A percentile compares a stretch with the other conserved stretches of the same genome.
Evolutionary conservation across 2,113 vertebrate genomes (phyloP).

Genomic region (Caretta caretta): DNA sequence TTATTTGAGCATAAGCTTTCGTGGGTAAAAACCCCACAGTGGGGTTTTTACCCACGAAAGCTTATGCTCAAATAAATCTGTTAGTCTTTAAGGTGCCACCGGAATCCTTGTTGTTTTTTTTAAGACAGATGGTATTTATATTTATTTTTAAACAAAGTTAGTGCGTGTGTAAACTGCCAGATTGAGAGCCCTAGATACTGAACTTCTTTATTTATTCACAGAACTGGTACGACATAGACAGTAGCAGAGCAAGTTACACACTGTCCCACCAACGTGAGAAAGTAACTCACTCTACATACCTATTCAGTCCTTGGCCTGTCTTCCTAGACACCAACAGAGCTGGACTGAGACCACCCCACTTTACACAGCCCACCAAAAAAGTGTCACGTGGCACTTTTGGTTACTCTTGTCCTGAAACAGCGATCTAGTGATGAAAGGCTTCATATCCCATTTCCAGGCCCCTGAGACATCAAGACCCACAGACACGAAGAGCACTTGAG

Average conservation of each 20-base stretch:
- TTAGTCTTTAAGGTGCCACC: too few relatives aligned
- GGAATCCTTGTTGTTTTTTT: neutral
- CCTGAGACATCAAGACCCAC: neutral
- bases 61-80: too few relatives aligned
- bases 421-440: neutral
- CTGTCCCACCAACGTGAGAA: neutral
- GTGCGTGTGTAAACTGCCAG: neutral
- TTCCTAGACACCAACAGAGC: neutral
- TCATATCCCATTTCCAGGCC: neutral
- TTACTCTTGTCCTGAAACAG: neutral
- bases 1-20: too few relatives aligned
- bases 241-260: neutral
- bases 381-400: neutral
- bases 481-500: neutral
- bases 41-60: too few relatives aligned
- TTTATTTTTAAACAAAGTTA: neutral
- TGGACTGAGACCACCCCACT: neutral
- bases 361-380: neutral
- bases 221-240: neutral
- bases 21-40: too few relatives aligned
- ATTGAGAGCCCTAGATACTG: rapidly evolving
- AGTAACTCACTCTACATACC: neutral
- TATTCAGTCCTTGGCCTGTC: neutral
- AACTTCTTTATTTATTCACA: neutral
- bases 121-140: neutral